These are phyloP conservation scores for Antennarius striatus DNA, from an alignment of 2,113 vertebrate genomes.

Conservation along the genomic window DNA sequence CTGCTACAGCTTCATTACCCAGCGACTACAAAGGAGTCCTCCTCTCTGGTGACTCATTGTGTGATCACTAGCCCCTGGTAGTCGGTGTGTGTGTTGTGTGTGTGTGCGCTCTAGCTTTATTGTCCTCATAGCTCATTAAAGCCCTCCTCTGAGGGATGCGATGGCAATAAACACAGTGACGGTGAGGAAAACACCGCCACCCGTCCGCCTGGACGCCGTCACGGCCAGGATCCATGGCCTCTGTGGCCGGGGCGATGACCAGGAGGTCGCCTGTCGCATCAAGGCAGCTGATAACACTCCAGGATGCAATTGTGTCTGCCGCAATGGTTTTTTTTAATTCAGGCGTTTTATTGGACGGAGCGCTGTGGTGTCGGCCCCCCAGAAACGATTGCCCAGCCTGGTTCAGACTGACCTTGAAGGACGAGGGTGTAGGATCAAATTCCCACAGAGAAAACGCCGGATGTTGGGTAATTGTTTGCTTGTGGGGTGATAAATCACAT, in stretches of 20 bases:
- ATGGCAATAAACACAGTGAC: constrained; percentile 47
- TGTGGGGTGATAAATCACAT: constrained; percentile 17
- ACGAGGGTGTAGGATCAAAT: constrained; percentile 2
- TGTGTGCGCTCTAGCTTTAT: constrained; percentile 49
- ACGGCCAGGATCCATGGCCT: constrained; percentile 56
- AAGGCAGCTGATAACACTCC: constrained; percentile 49
- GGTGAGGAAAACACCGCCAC: constrained; percentile 14
- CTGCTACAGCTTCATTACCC: constrained; percentile 62
- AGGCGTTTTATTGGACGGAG: constrained; percentile 59
- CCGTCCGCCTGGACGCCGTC: constrained; percentile 4
- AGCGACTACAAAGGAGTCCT: constrained; percentile 49
- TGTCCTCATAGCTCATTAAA: constrained; percentile 70
- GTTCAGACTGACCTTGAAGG: constrained; percentile 56
- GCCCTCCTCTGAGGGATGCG: constrained; percentile 53
- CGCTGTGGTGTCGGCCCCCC: constrained; percentile 35
- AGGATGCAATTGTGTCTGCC: constrained; percentile 57
- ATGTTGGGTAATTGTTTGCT: constrained; percentile 49
- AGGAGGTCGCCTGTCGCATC: constrained; percentile 62
- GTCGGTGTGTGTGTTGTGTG: constrained; percentile 1
- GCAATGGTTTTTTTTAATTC: constrained; percentile 69
- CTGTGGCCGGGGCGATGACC: constrained; percentile 48
- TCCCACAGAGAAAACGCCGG: constrained; percentile 33
- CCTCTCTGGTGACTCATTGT: constrained; percentile 52
- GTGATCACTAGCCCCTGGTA: constrained; percentile 44
- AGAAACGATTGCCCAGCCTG: constrained; percentile 35